phyloP scores from a whole-genome alignment of 2,797 vertebrate species.

The Cossypha dichroa region DNA sequence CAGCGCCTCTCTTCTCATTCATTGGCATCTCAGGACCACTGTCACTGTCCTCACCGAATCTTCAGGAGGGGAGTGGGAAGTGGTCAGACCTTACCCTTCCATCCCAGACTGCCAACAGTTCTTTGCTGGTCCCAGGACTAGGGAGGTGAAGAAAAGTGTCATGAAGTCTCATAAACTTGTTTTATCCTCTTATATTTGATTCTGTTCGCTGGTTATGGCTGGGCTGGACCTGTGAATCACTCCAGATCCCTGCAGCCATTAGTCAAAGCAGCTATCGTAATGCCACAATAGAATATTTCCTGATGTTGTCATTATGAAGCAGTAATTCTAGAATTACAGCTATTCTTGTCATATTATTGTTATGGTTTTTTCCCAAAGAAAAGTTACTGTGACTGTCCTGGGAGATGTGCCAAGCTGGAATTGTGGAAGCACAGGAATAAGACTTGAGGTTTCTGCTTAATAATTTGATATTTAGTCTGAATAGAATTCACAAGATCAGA shows the following conservation, averaged over 20 bases:
- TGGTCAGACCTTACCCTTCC: not conserved
- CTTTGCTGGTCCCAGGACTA: not conserved
- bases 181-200: not conserved
- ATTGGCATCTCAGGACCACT: not conserved
- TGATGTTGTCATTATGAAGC: not conserved
- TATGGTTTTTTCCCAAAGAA: not conserved
- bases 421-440: not conserved
- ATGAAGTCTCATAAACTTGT: not conserved
- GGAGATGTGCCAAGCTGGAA: not conserved
- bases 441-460: not conserved
- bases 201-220: not conserved
- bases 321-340: not conserved
- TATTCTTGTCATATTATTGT: not conserved
- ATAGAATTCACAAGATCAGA: not conserved
- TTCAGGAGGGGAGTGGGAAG: not conserved
- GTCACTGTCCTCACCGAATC: fast-evolving
- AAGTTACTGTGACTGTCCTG: not conserved
- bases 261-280: not conserved
- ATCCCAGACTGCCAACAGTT: not conserved
- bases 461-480: not conserved
- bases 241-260: not conserved
- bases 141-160: not conserved
- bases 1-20: not conserved
- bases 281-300: not conserved
- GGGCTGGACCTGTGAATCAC: not conserved